Percentiles rank a stretch among this genome's conserved stretches.
phyloP scores from a whole-genome alignment of 2,797 vertebrate species.

The Cossypha dichroa region DNA sequence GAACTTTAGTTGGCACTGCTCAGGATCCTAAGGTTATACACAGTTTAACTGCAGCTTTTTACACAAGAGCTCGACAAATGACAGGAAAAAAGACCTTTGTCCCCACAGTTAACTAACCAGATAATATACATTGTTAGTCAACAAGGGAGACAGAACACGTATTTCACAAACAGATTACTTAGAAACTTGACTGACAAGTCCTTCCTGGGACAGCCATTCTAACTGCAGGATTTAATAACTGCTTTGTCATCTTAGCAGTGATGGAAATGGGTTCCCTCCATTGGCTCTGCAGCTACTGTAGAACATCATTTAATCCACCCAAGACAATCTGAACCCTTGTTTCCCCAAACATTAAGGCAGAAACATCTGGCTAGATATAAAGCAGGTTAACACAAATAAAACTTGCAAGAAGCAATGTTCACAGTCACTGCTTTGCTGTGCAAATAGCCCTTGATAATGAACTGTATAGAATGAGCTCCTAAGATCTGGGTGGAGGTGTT shows the following conservation, averaged over 20 bases:
- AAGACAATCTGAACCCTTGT: not conserved
- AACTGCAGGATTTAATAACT: not conserved
- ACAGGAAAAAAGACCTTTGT: slow-evolving; percentile 44
- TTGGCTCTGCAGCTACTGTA: not conserved
- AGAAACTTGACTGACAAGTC: slow-evolving; percentile 11
- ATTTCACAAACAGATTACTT: slow-evolving; percentile 28
- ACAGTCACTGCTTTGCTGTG: not conserved
- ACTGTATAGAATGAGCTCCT: not conserved
- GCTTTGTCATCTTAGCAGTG: slow-evolving; percentile 25
- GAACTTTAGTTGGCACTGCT: not conserved
- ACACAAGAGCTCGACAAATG: not conserved
- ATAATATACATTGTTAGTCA: slow-evolving; percentile 12
- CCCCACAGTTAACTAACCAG: slow-evolving; percentile 16
- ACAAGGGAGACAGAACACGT: not conserved
- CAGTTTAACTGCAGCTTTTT: slow-evolving; percentile 24
- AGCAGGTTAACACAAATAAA: not conserved
- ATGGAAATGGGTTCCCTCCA: not conserved
- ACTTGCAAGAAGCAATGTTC: not conserved
- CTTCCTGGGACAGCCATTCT: not conserved
- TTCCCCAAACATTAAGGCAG: not conserved
- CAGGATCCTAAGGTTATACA: not conserved
- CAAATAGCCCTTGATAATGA: not conserved
- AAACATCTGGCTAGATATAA: not conserved
- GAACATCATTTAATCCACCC: not conserved
- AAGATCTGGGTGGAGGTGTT: not conserved